Percentiles rank a stretch among this genome's conserved stretches.
phyloP scores from a whole-genome alignment of 1,140 invertebrate species.

The Drosophila miranda region DNA sequence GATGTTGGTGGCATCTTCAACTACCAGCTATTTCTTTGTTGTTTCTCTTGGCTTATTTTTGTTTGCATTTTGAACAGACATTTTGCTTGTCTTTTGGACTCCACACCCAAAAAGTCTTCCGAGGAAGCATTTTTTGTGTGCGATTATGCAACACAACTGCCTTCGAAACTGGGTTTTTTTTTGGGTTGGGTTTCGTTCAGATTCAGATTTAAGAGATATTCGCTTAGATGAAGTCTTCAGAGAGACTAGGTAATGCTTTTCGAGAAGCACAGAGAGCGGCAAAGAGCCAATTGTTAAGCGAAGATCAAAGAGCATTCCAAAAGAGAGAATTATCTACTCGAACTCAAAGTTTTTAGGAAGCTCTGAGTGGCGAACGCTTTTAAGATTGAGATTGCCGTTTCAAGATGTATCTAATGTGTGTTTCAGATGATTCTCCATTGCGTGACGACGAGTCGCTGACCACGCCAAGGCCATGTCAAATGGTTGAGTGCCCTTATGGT shows the following conservation, averaged over 20 bases:
- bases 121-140: conserved; percentile 21
- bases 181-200: too few relatives aligned
- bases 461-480: conserved; percentile 21
- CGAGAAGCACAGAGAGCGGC: neutral
- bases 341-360: neutral
- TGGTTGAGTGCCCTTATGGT: conserved; percentile 10
- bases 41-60: neutral
- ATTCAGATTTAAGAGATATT: neutral
- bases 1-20: conserved; percentile 39
- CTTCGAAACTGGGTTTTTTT: neutral
- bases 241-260: neutral
- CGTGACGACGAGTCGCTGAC: conserved; percentile 26
- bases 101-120: conserved; percentile 26
- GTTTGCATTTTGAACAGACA: conserved; percentile 36
- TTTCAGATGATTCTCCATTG: conserved; percentile 4
- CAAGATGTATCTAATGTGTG: neutral
- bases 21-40: conserved; percentile 38
- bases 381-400: conserved; percentile 19
- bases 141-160: conserved; percentile 14
- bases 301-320: too few relatives aligned
- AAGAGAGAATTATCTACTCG: too few relatives aligned
- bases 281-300: too few relatives aligned
- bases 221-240: neutral
- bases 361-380: conserved; percentile 2
- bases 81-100: conserved; percentile 25